Base-by-base conservation (phyloP, 2,888 invertebrate genomes). In the Eretmocerus hayati region DNA sequence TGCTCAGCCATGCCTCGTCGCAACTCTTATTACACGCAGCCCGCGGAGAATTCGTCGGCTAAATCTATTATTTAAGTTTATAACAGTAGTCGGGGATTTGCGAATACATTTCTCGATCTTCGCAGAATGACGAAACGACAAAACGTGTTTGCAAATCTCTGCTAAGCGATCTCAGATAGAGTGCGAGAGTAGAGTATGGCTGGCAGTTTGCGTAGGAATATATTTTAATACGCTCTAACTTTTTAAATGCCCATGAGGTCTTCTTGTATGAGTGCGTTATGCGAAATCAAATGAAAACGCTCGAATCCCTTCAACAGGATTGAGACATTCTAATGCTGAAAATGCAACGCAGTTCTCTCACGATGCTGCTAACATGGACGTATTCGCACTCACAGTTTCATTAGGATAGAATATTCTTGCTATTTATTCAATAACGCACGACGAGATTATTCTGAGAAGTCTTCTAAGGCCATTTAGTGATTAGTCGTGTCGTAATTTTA, bases 31-130 rank as follows among this genome's bases (percentile, higher is more conserved):
- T 50, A 44, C 37, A 57, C 57, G 53, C 57, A 57, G 58, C 62
- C 62, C 56, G 60, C 61, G 64, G 64, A 64, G 61, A 64, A 52
- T 63, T 64, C 64, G 62, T 59, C 56, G 62, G 62, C 59, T 56
- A 58, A 50, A 50, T 54, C 46, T 62, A 61, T 60, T 61, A 58
- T 58, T 60, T 62, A 59, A 60, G 61, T 59, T 59, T 43, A 50
- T 48, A 36, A 40, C 45, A 43, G 50, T 54, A 43, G 42, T 55
- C 55, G 59, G 58, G 52, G 50, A 55, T 53, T 49, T 47, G 53
- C 48, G 51, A 56, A 42, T 53, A 51, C 48, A 42, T 48, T 48
- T 38, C 42, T 46, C 37, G 50, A 54, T 50, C 46, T 44, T 52
- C 49, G 50, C 44, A 46, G 50, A 53, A 46, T 47, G 20, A 48